A percentile compares a stretch with the other conserved stretches of the same genome.
Evolutionary conservation across 37 sponge, comb jelly and placozoan genomes (phyloP).

Genomic region (Ephydatia muelleri): DNA sequence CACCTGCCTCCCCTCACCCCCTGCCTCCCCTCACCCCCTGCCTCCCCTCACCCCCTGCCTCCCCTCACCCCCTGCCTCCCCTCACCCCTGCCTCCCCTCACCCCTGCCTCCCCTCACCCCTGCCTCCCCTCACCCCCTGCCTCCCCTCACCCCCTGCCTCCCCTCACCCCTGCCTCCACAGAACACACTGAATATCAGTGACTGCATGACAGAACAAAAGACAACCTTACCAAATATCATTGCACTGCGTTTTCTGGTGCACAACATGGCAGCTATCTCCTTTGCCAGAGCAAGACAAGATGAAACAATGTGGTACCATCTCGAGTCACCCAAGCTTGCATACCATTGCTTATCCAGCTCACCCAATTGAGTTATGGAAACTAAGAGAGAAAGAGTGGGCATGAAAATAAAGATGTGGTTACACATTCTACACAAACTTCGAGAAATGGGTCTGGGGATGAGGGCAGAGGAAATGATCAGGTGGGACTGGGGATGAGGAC

Average conservation of each 20-base stretch:
- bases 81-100: no score
- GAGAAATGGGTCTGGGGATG: background rate
- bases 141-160: no score
- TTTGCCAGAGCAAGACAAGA: slow-evolving; percentile 46
- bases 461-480: background rate
- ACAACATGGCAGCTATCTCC: slow-evolving; percentile 9
- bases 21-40: no score
- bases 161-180: no score
- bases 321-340: slow-evolving; percentile 41
- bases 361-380: slow-evolving; percentile 15
- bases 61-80: no score
- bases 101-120: no score
- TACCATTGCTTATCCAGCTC: slow-evolving; percentile 63
- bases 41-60: no score
- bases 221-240: slow-evolving; percentile 50
- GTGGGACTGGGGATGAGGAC: background rate
- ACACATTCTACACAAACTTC: background rate
- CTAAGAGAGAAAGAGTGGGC: slow-evolving; percentile 15
- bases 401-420: background rate
- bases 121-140: no score
- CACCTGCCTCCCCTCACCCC: no score
- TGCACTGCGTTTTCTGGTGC: slow-evolving; percentile 19
- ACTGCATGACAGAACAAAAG: background rate
- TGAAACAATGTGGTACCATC: slow-evolving; percentile 53
- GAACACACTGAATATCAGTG: no score